These are phyloP conservation scores for Keiferia lycopersicella DNA, from an alignment of 2,888 invertebrate species.

Conservation along the genomic window DNA sequence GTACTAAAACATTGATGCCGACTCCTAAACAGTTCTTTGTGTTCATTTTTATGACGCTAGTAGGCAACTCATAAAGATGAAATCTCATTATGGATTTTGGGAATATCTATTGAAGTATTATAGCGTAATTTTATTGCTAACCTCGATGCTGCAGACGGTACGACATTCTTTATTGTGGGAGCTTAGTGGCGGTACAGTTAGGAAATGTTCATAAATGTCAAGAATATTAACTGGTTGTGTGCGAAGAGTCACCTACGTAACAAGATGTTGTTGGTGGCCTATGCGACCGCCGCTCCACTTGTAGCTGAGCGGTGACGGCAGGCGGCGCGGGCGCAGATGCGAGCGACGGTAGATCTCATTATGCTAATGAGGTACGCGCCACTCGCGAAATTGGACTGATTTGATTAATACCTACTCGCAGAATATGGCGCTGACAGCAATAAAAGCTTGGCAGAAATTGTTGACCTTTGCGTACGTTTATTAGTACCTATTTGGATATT, in stretches of 20 bases:
- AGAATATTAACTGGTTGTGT: conserved; percentile 40
- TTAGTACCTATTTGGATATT: no score
- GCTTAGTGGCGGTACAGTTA: conserved; percentile 36
- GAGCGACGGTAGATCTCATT: conserved; percentile 28
- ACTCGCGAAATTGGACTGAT: neutral
- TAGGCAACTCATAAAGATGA: conserved; percentile 28
- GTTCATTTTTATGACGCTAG: conserved; percentile 28
- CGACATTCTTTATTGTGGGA: conserved; percentile 26
- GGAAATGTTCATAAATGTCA: conserved; percentile 46
- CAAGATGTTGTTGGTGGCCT: neutral
- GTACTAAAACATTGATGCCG: conserved; percentile 28
- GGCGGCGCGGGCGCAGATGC: conserved; percentile 12
- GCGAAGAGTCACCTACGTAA: conserved; percentile 29
- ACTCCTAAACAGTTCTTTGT: conserved; percentile 30
- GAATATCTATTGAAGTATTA: conserved; percentile 22
- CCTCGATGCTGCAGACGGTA: conserved; percentile 10
- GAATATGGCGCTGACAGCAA: neutral
- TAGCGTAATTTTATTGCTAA: conserved; percentile 26
- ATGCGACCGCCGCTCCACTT: neutral
- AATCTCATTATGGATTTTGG: conserved; percentile 30
- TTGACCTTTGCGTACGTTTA: no score
- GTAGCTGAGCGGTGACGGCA: conserved; percentile 24
- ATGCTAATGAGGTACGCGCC: conserved; percentile 28
- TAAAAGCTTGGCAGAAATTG: no score
- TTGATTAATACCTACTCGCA: neutral